Base-by-base conservation (phyloP, 2,113 vertebrate species). In the Paracyprichromis sp. region DNA sequence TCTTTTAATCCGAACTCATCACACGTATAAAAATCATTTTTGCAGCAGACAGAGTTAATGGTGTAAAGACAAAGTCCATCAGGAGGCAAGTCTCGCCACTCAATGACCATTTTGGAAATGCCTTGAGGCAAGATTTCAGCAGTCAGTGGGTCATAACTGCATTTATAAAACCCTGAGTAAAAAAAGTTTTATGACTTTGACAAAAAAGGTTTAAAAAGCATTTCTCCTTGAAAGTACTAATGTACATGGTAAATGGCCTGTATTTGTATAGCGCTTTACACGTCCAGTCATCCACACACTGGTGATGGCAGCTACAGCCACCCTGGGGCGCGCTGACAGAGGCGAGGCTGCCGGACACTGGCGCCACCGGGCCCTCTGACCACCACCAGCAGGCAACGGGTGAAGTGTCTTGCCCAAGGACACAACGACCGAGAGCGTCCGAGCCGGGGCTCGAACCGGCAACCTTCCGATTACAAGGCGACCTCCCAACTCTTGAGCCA, bases 391-490 rank as follows among this genome's bases (percentile, higher is more conserved):
- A 53, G 9, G 19, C 5, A 9, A 3, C 3, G 3, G 50, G 19
- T 21, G 9, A 53, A 11, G 52, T 0, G 5, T 54, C 21, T 26
- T 0, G 0, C 54, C 7, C 11, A 56, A 56, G 11, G 54, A 56
- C 21, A 8, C 54, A 56, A 56, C 0, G 4, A 56, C 19, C 1
- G 0, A 13, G 10, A 3, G n/a, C 13, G 53, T 24, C 11, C 0
- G 0, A 57, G 54, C 54, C 7, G 0, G 21, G 54, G 1, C 21
- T 57, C 3, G 0, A 57, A 57, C 24, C 7, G 1, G 2, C 21
- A 56, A 56, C 21, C 53, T 54, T 24, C 10, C 0, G 0, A 24
- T 54, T 54, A 3, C 1, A 56, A 56, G 12, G 0, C 1, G 0
- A 56, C 1, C 54, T 0, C 4, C 11, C 6, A 2, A 0, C 54